Base-by-base conservation (phyloP, 2,797 vertebrate species). In the Scleropages formosus region DNA sequence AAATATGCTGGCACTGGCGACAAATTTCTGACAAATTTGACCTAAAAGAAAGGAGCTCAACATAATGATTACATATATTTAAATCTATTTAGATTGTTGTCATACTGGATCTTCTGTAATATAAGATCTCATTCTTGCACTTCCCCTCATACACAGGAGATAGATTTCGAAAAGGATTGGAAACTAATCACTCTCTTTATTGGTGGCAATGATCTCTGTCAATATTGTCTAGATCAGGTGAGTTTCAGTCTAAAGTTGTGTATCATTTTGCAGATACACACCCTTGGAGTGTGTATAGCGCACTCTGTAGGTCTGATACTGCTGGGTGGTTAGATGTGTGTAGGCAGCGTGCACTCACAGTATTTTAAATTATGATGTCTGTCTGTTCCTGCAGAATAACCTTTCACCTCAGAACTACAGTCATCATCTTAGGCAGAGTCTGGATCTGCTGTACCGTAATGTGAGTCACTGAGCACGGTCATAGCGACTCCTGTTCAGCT, bases 161-260 rank as follows among this genome's bases (percentile, higher is more conserved):
- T 98, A 74, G 88, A 95, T 85, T 94, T 96, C 83, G 75, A 94
- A 72, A 87, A 93, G 6, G 96, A 98, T 82, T 99, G 97, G 97
- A 98, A 98, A 86, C 83, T 98, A 83, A 90, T 98, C 85, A 99
- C 96, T 2, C 76, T 99, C 79, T 93, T 98, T 64, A 84, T 97
- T 31, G 97, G 97, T 79, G 88, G 85, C 83, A 96, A 92, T 0
- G 96, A 98, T 89, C 86, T 99, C 74, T 99, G 97, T 85, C 91
- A 91, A 78, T 96, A 95, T 89, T 98, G 96, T 80, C 83, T 92
- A 46, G 88, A 96, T 78, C 87, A 89, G 83, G 97, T 98, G 90
- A 92, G 86, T 83, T 58, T 77, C 73, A 75, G 49, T 77, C 59
- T 75, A 62, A 47, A 49, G 20, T 26, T 62, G 69, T 58, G n/a